Evolutionary conservation across 2,797 vertebrate genomes (phyloP).

Genomic region (Synaphobranchus kaupii): DNA sequence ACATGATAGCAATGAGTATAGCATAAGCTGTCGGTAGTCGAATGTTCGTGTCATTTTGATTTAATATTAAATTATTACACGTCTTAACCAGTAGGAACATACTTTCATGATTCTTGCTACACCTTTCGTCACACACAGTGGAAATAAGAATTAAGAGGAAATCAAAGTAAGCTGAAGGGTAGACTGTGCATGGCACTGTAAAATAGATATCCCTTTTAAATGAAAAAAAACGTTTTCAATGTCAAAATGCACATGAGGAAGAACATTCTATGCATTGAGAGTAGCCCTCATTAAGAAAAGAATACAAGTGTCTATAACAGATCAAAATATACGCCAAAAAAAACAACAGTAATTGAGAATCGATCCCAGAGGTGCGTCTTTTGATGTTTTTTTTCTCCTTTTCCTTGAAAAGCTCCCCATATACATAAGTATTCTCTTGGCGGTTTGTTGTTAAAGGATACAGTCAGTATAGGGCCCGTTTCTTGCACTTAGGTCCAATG

Average conservation of each 20-base stretch:
- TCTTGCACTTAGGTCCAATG: neutral
- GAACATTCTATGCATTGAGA: neutral
- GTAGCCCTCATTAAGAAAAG: neutral
- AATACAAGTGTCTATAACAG: neutral
- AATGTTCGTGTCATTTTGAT: too few relatives aligned
- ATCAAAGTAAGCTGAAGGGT: too few relatives aligned
- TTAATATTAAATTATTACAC: too few relatives aligned
- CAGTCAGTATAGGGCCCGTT: neutral
- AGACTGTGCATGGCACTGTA: too few relatives aligned
- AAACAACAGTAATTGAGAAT: neutral
- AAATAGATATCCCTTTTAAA: too few relatives aligned
- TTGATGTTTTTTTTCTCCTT: neutral
- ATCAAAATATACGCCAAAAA: neutral
- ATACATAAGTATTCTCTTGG: neutral
- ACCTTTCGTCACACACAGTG: too few relatives aligned
- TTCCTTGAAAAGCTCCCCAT: neutral
- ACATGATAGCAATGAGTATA: neutral
- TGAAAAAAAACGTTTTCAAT: too few relatives aligned
- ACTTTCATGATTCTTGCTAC: too few relatives aligned
- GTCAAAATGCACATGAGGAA: too few relatives aligned
- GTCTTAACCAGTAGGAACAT: too few relatives aligned
- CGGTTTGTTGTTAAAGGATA: neutral
- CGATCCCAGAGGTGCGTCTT: neutral
- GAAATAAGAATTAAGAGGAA: too few relatives aligned
- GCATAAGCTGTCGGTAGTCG: too few relatives aligned